Base-by-base conservation (phyloP, 2,888 invertebrate genomes). In the Keiferia lycopersicella region DNA sequence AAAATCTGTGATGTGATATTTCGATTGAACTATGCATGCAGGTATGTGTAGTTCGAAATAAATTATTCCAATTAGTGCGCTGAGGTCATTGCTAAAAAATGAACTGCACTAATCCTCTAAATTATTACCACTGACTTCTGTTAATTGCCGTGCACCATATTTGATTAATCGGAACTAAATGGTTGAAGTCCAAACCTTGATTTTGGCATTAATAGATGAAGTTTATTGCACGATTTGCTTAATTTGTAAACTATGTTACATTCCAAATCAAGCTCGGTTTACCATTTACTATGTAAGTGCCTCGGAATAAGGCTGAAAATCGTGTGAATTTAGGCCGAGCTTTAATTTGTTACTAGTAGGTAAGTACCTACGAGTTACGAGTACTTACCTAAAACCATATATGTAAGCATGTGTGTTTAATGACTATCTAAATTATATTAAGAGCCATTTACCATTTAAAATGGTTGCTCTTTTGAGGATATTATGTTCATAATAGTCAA, bases 391-490 rank as follows among this genome's bases (percentile, higher is more conserved):
- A 61, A 18, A 61, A 30, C 30, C n/a, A 30, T 50, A 26, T 30
- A 63, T 48, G n/a, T 34, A 57, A 48, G 3, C 26, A 26, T 26
- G 6, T 7, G 34, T 34, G 34, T 4, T 4, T 34, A 34, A 34
- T 34, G 34, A 34, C 58, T 22, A 30, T 22, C 48, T 34, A 22
- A 58, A 38, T 58, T 58, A 63, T 48, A 48, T 63, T 48, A 58
- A n/a, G 6, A 48, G 50, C 50, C 34, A 61, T 61, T 61, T 61
- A 48, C 50, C 18, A 34, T 22, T 16, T 0, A 22, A 61, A 50
- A 34, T 50, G 50, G 34, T 61, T 61, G 18, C 34, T 7, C 34
- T 18, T 30, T n/a, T 22, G 61, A 50, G 26, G 61, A 34, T 11
- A 50, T n/a, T n/a, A 50, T 38, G 53, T 62, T 53, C n/a, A 62